Evolutionary conservation across 2,888 invertebrate genomes (phyloP).

Genomic region (Drosophila imparisetae): DNA sequence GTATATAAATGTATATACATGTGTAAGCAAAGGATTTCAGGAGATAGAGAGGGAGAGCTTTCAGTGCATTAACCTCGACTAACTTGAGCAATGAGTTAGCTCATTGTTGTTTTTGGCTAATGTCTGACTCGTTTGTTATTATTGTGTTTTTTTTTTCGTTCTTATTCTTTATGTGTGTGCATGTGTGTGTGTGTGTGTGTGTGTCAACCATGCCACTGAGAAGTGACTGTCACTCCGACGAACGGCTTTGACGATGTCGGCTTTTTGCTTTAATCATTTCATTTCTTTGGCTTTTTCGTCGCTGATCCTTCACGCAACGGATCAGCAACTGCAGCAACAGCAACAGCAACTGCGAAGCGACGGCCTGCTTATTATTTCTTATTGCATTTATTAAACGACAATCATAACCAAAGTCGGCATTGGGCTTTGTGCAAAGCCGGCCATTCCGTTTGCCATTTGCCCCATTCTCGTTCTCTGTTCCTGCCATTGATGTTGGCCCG

Average conservation of each 20-base stretch:
- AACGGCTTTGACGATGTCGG: slow-evolving; percentile 57
- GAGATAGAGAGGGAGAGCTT: slow-evolving; percentile 9
- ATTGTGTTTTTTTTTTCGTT: background rate
- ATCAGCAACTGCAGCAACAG: slow-evolving; percentile 7
- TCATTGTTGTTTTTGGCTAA: slow-evolving; percentile 65
- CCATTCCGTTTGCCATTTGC: slow-evolving; percentile 9
- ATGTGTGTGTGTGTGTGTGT: slow-evolving; percentile 25
- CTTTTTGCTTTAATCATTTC: slow-evolving; percentile 79
- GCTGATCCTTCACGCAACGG: slow-evolving; percentile 60
- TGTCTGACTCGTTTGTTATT: slow-evolving; percentile 34
- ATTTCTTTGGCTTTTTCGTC: slow-evolving; percentile 46
- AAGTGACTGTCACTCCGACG: slow-evolving; percentile 61
- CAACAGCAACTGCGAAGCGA: slow-evolving; percentile 27
- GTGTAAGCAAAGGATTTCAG: slow-evolving; percentile 39
- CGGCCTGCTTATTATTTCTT: slow-evolving; percentile 81
- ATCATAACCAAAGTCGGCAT: slow-evolving; percentile 81
- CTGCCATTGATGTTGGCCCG: slow-evolving; percentile 60
- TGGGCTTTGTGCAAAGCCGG: slow-evolving; percentile 51
- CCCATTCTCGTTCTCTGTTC: slow-evolving; percentile 6
- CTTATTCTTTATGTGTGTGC: slow-evolving; percentile 29
- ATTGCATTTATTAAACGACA: slow-evolving; percentile 82
- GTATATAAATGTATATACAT: slow-evolving; percentile 11
- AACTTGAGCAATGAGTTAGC: slow-evolving; percentile 43
- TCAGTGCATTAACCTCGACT: slow-evolving; percentile 80
- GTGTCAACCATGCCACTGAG: slow-evolving; percentile 48